phyloP scores from a whole-genome alignment of 2,888 invertebrate genomes.

The Ophioninae sp. region DNA sequence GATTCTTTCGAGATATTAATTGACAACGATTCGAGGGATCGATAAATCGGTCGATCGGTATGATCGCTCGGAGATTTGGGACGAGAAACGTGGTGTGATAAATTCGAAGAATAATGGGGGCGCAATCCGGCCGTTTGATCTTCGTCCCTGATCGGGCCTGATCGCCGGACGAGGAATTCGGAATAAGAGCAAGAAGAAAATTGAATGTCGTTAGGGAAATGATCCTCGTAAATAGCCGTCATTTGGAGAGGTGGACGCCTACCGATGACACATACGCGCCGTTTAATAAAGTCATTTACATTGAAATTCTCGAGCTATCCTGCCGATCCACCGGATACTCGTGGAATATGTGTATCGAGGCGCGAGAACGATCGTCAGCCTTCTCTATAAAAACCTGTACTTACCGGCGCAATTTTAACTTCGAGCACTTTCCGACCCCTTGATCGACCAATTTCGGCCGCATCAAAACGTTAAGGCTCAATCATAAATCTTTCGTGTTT shows the following conservation, averaged over 20 bases:
- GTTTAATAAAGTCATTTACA: slow-evolving; percentile 60
- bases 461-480: slow-evolving; percentile 33
- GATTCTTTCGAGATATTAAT: too few relatives aligned
- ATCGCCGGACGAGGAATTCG: neutral
- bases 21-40: too few relatives aligned
- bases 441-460: slow-evolving; percentile 49
- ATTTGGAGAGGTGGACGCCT: slow-evolving; percentile 48
- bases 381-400: slow-evolving; percentile 30
- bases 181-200: slow-evolving; percentile 14
- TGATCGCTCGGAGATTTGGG: neutral
- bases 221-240: slow-evolving; percentile 51
- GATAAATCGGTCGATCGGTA: neutral
- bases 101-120: slow-evolving; percentile 21
- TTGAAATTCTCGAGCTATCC: slow-evolving; percentile 48
- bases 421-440: slow-evolving; percentile 32
- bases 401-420: slow-evolving; percentile 37
- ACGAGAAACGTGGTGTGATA: slow-evolving; percentile 28
- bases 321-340: neutral
- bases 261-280: slow-evolving; percentile 47
- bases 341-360: neutral
- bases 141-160: slow-evolving; percentile 6
- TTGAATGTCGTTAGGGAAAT: slow-evolving; percentile 58
- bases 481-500: slow-evolving; percentile 47
- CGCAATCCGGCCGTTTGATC: slow-evolving; percentile 25
- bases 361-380: slow-evolving; percentile 23